Percentiles rank a stretch among this genome's conserved stretches.
These are phyloP conservation scores for Arnoldichthys spilopterus DNA, from an alignment of 2,797 vertebrate species.

Conservation along the genomic window DNA sequence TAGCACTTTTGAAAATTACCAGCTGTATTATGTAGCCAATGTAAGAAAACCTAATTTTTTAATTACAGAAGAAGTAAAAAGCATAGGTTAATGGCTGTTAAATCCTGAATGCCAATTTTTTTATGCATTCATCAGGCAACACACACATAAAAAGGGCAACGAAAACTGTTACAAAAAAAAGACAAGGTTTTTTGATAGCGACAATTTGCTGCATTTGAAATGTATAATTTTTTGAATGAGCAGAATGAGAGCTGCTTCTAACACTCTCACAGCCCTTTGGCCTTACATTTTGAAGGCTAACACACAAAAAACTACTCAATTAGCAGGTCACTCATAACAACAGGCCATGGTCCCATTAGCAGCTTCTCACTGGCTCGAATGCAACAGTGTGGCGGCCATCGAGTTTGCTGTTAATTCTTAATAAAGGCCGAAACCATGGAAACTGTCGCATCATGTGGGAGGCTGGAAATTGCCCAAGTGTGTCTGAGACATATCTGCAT, in stretches of 20 bases:
- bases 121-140: too few relatives aligned
- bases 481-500: slow-evolving; percentile 58
- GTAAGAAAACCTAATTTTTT: too few relatives aligned
- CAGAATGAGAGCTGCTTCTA: too few relatives aligned
- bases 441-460: slow-evolving; percentile 57
- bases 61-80: too few relatives aligned
- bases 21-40: too few relatives aligned
- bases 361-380: slow-evolving; percentile 50
- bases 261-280: neutral
- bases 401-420: slow-evolving; percentile 59
- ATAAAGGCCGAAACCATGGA: slow-evolving; percentile 62
- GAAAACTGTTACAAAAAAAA: neutral
- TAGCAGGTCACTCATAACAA: slow-evolving; percentile 19
- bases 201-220: neutral
- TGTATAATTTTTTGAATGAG: too few relatives aligned
- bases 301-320: slow-evolving; percentile 17
- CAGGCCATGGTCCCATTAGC: slow-evolving; percentile 10
- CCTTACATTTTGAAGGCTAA: neutral
- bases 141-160: too few relatives aligned
- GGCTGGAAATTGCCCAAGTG: slow-evolving; percentile 42
- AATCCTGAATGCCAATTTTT: too few relatives aligned
- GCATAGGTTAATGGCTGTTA: too few relatives aligned
- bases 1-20: too few relatives aligned
- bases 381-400: slow-evolving; percentile 46
- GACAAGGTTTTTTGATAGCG: neutral